Evolutionary conservation across 1,140 invertebrate genomes (phyloP), one percentile per base, ranked within the genome.

Genomic region (Anthonomus grandis): DNA sequence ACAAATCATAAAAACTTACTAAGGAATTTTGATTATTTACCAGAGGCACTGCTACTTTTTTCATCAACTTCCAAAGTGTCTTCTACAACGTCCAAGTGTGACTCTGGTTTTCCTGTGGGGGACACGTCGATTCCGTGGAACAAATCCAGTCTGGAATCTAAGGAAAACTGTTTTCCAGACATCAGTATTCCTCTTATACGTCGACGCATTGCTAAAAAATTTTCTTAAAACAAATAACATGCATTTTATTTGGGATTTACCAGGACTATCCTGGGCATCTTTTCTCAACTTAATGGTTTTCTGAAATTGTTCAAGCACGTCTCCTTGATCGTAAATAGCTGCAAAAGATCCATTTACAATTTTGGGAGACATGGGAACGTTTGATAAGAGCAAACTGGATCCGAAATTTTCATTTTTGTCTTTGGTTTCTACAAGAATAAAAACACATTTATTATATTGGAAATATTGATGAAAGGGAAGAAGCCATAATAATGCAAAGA

Each of bases 331-430:
- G 67, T 95, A 94, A 56, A 98, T 89, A 5, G 94, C 95, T 0
- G 90, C 94, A 75, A 95, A 97, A 60, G 91, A 96, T 0, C 93
- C 95, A 67, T 97, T 97, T 5, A 97, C 91, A 15, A 98, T 90
- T 77, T 97, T 97, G 0, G 95, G 95, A 19, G 93, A 96, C 86
- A 96, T 93, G 1, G 95, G 95, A 18, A 91, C 92, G 73, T 97
- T 97, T 8, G 95, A 87, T 19, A 98, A 75, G 13, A 98, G 77
- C 2, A 95, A 79, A 72, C 93, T 97, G 12, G 95, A 94, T 8
- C 95, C 94, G 68, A 96, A 97, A 41, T 91, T 85, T 56, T 89
- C 87, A 65, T 87, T 90, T 58, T 83, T 81, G 65, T 89, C 85
- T 23, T 24, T 54, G 24, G 49, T 49, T 49, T 60, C 51, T 60